Conservation (phyloP, 2,113 vertebrate species). For the Phalacrocorax aristotelis region DNA sequence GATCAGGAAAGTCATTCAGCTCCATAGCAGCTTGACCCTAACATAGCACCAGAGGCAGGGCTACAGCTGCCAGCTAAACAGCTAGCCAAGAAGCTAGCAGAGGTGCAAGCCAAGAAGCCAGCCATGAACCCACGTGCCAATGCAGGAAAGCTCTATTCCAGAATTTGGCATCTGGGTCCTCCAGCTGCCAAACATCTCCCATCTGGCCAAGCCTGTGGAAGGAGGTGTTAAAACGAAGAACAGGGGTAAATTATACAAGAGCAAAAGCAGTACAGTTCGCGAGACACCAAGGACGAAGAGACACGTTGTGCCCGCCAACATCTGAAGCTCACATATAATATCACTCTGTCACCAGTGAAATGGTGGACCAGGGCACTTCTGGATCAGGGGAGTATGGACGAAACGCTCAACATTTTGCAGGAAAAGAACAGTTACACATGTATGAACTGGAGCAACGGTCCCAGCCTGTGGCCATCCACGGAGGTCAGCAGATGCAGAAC, state of each 20-base stretch:
- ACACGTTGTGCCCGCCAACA: fast-evolving
- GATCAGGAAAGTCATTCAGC: not conserved
- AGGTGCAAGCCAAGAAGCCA: conserved; percentile 23
- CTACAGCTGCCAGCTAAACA: not conserved
- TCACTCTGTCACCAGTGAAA: not conserved
- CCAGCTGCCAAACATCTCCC: conserved; percentile 43
- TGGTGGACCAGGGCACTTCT: not conserved
- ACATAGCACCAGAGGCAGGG: not conserved
- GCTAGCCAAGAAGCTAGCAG: conserved; percentile 8
- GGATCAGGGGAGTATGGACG: not conserved
- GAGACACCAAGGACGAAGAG: not conserved
- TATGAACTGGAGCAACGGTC: not conserved
- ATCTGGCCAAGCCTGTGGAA: not conserved
- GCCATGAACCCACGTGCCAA: not conserved
- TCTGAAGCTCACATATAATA: not conserved
- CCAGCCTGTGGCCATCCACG: not conserved
- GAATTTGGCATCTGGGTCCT: conserved; percentile 6
- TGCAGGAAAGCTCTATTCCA: conserved; percentile 5
- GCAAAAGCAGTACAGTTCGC: not conserved
- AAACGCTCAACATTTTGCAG: not conserved
- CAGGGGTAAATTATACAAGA: not conserved
- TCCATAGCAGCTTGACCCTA: not conserved
- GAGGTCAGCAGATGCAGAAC: not conserved
- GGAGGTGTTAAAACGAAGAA: not conserved
- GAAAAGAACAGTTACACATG: not conserved